Percentiles rank a stretch among this genome's conserved stretches.
These are phyloP conservation scores for Panulirus ornatus DNA, from an alignment of 1,140 invertebrate species.

Conservation along the genomic window DNA sequence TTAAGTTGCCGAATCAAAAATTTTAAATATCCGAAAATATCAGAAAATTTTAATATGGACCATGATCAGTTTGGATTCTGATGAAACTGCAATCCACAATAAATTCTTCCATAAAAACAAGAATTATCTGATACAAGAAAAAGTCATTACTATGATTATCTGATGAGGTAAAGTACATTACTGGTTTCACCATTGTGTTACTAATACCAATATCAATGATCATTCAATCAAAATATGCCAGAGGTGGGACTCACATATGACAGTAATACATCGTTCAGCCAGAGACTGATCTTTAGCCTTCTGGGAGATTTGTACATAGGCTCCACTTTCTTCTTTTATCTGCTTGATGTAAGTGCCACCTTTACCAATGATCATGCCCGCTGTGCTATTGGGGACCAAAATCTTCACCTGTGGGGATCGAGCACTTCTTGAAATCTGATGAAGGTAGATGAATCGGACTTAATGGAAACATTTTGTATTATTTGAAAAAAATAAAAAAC, in stretches of 20 bases:
- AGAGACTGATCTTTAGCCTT: constrained; percentile 98
- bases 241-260: constrained; percentile 90
- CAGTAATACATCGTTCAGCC: constrained; percentile 97
- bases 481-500: constrained; percentile 47
- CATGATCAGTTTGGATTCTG: too few relatives aligned
- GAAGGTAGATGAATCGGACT: constrained; percentile 69
- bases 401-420: constrained; percentile 89
- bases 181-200: too few relatives aligned
- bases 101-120: too few relatives aligned
- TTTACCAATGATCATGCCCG: constrained; percentile 99
- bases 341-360: constrained; percentile 98
- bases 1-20: too few relatives aligned
- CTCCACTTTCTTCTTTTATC: constrained; percentile 97
- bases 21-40: too few relatives aligned
- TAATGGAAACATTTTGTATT: constrained; percentile 66
- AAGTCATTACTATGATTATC: too few relatives aligned
- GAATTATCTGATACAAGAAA: too few relatives aligned
- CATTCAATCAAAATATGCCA: too few relatives aligned
- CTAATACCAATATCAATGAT: too few relatives aligned
- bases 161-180: too few relatives aligned
- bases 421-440: constrained; percentile 74
- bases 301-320: constrained; percentile 98
- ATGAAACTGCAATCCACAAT: too few relatives aligned
- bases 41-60: too few relatives aligned
- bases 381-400: constrained; percentile 98